phyloP scores from a whole-genome alignment of 30 jellyfish, hydroid and myxozoan genomes.

The Mastigias papua region DNA sequence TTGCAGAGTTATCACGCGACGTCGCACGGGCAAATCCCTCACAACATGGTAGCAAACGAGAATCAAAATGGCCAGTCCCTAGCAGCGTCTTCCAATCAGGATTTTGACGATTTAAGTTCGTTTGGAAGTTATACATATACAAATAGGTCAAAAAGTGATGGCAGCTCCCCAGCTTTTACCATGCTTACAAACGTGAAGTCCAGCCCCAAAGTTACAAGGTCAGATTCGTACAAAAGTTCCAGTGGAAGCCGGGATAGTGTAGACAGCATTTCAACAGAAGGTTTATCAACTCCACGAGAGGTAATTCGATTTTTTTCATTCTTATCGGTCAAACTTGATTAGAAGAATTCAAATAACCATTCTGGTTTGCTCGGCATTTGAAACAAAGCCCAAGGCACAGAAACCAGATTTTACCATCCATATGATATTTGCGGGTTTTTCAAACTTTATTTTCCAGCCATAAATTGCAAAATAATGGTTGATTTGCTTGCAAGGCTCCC shows the following conservation, averaged over 20 bases:
- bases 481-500: too few species aligned
- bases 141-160: constrained; percentile 63
- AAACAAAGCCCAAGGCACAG: too few species aligned
- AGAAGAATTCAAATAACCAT: background rate
- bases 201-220: constrained; percentile 74
- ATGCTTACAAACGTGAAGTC: constrained; percentile 63
- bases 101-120: constrained; percentile 68
- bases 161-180: constrained; percentile 70
- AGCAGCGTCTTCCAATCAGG: constrained; percentile 56
- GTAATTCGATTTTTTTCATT: constrained; percentile 17
- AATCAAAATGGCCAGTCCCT: constrained; percentile 62
- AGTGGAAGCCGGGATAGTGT: constrained; percentile 90
- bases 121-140: constrained; percentile 67
- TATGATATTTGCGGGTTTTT: too few species aligned
- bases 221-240: constrained; percentile 87
- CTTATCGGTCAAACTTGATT: background rate
- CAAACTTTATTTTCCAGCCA: too few species aligned
- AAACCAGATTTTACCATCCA: too few species aligned
- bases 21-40: constrained; percentile 85
- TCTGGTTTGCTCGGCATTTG: background rate
- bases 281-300: constrained; percentile 83
- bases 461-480: too few species aligned
- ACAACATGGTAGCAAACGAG: constrained; percentile 73
- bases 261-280: constrained; percentile 88
- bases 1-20: constrained; percentile 77